Evolutionary conservation across 2,888 invertebrate species (phyloP).

Genomic region (Aphodius granarius): DNA sequence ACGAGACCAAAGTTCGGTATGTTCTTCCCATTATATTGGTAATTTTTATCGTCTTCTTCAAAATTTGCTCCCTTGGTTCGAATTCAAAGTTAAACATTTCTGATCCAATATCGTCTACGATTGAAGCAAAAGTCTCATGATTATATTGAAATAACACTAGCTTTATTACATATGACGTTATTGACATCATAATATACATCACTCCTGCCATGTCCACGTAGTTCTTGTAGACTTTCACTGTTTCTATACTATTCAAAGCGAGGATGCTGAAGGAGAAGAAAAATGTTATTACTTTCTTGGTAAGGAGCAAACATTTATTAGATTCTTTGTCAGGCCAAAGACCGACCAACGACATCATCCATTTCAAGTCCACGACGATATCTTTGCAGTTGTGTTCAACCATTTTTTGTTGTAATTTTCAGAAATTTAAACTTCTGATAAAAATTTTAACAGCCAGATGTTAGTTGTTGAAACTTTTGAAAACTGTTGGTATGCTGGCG

Average conservation of each 20-base stretch:
- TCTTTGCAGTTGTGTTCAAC: not conserved
- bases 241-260: not conserved
- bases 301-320: not conserved
- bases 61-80: slow-evolving; percentile 9
- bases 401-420: not conserved
- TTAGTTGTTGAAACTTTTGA: not conserved
- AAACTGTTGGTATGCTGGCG: not conserved
- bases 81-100: slow-evolving; percentile 12
- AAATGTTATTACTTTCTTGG: not conserved
- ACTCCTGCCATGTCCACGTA: not conserved
- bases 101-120: slow-evolving; percentile 1
- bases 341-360: not conserved
- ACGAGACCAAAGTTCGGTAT: not conserved
- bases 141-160: not conserved
- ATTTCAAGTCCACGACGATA: not conserved
- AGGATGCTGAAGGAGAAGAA: not conserved
- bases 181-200: not conserved
- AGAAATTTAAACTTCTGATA: not conserved
- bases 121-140: not conserved
- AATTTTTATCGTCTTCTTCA: not conserved
- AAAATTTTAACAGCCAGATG: no score
- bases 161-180: slow-evolving; percentile 1
- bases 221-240: not conserved
- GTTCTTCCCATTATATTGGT: not conserved
- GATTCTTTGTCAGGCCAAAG: not conserved